Base-by-base conservation (phyloP, 2,888 invertebrate genomes). In the Podabrus alpinus region DNA sequence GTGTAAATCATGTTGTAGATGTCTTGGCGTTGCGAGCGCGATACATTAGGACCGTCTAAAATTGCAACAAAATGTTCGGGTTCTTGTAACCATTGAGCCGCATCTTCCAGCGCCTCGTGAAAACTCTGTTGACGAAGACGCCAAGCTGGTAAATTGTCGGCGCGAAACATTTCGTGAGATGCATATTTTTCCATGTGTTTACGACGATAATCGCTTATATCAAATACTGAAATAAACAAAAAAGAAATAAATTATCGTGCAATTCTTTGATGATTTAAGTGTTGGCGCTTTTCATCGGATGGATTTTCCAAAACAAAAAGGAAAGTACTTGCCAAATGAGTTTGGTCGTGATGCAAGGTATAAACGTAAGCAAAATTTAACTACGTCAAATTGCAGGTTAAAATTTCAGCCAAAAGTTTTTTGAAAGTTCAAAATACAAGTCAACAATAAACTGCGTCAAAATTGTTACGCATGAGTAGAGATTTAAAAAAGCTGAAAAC, bases 21-120 rank as follows among this genome's bases (percentile, higher is more conserved):
- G 84, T 95, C 92, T 79, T 93, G 90, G 21, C 97, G 91, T 78
- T 97, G 93, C 72, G 93, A 92, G 66, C 93, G 89, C 0, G 96
- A 96, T 60, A 97, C 95, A 87, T 97, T 96, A 16, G 97, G 97
- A 29, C 97, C 97, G 87, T 98, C 98, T 83, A 97, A 92, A 78
- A 98, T 95, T 68, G 86, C 86, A 5, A 87, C 82, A 13, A 83
- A 78, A 84, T 96, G 95, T 45, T 92, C 93, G 9, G 81, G 79
- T 15, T 91, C 90, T 81, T 92, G 92, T 77, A 93, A 92, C 94
- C 96, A 97, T 66, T 91, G 88, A 72, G 94, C 93, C 81, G 97
- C 94, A 85, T 97, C 97, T 78, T 94, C 93, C 81, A 97, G 92
- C 0, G 97, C 94, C 85, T 96, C 94, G 80, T 92, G 89, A 78